Evolutionary conservation across 2,888 invertebrate genomes (phyloP), one percentile per base, ranked within the genome.

Genomic region (Ganaspis brasiliensis): DNA sequence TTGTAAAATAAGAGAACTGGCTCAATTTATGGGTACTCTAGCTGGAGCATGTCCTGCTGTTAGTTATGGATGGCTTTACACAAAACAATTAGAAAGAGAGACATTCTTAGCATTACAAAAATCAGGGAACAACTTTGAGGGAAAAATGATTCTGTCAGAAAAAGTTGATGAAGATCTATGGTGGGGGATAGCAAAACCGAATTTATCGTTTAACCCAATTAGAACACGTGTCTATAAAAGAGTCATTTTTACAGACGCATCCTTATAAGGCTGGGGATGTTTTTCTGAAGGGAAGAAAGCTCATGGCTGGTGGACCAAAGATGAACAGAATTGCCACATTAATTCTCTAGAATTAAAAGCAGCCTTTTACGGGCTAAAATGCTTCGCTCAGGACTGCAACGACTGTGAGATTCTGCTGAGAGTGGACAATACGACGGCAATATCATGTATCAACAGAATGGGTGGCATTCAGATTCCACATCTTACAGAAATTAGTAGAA

Each of bases 211-310:
- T 49, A 56, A 26, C 14, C 45, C n/a, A 1, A 75, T 49, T 12
- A 12, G 71, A 35, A 19, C 4, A n/a, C 26, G 55, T 5, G 10
- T 10, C 1, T 72, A 35, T 45, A 1, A 2, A 2, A 19, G 12
- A 16, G 45, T n/a, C n/a, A 75, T 72, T 9, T 72, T 57, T 5
- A 49, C 72, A 1, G 52, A 75, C 21, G 49, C 75, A 2, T 72
- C 52, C 8, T 12, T 61, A 19, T n/a, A 31, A 45, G 72, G 61
- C 12, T 75, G 72, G 71, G 75, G 75, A 0, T 21, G 14, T 5
- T 26, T n/a, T 14, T 72, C 26, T 49, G 16, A 52, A 9, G 24
- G 71, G 2, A 2, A 16, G 35, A 61, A 12, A 2, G 10, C 52
- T 2, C 9, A 14, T 8, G 72, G 52, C 12, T 19, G 9, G 12